phyloP scores from a whole-genome alignment of 2,797 vertebrate species.

The Cetoscarus ocellatus region DNA sequence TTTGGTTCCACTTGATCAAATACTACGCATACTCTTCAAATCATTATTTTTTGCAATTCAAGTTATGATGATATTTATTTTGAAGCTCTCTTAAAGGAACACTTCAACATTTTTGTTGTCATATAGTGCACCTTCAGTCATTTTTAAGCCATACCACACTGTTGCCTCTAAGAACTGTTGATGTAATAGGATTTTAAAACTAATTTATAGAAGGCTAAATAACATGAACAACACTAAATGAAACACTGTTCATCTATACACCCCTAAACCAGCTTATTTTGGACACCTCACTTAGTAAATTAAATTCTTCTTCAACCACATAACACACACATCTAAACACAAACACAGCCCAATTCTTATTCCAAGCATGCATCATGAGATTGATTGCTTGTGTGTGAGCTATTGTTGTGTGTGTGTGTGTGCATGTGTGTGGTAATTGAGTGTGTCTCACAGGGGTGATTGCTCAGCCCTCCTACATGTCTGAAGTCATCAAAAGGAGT shows the following conservation, averaged over 20 bases:
- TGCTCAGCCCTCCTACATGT: slow-evolving; percentile 72
- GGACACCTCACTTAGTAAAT: slow-evolving; percentile 22
- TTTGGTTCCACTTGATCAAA: too few relatives aligned
- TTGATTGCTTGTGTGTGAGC: slow-evolving; percentile 54
- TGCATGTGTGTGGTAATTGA: slow-evolving; percentile 53
- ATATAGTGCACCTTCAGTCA: too few relatives aligned
- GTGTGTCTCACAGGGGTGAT: slow-evolving; percentile 67
- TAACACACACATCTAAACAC: slow-evolving; percentile 17
- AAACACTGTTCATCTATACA: neutral
- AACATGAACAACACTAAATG: neutral
- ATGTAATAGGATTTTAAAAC: too few relatives aligned
- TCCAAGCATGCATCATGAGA: slow-evolving; percentile 62
- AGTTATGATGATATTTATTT: too few relatives aligned
- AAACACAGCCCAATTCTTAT: slow-evolving; percentile 57
- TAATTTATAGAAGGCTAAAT: too few relatives aligned
- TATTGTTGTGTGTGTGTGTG: slow-evolving; percentile 12
- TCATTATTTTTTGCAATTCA: too few relatives aligned
- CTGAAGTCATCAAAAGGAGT: slow-evolving; percentile 76
- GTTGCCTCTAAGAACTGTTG: too few relatives aligned
- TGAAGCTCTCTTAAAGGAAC: too few relatives aligned
- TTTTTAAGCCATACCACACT: too few relatives aligned
- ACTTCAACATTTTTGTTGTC: too few relatives aligned
- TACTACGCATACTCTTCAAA: too few relatives aligned
- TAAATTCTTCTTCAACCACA: slow-evolving; percentile 9
- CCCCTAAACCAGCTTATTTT: neutral